Evolutionary conservation across 2,113 vertebrate genomes (phyloP), one percentile per base, ranked within the genome.

Genomic region (Mugil cephalus): DNA sequence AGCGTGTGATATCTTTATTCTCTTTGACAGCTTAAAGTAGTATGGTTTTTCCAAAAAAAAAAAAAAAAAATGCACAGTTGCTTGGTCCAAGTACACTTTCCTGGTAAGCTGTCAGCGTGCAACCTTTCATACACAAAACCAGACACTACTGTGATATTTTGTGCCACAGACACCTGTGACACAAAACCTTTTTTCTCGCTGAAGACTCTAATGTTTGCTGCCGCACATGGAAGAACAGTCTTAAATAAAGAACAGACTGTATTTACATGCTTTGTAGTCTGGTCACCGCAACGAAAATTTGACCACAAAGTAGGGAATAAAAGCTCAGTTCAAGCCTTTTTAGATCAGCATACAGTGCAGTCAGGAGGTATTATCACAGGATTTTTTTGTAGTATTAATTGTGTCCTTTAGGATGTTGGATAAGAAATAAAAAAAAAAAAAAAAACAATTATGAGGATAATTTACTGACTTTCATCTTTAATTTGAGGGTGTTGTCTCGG

Each of bases 91-190:
- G 4, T 50, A 17, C 53, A 58, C 50, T 51, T 82, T 77, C 80
- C 19, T 65, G 53, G 75, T 67, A 69, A 80, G 66, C 42, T 81
- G 79, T 84, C 69, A 82, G 63, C 48, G 48, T 59, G 64, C 80
- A 83, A 77, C 76, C 76, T 85, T 86, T 87, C 34, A 77, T n/a
- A 61, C 66, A 78, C 18, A 60, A 67, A 76, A 67, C 11, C 53
- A 83, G 69, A 66, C 53, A 45, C 18, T 8, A 56, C 71, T 79
- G 69, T 83, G 77, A 79, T 78, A 73, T 74, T n/a, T 77, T 52
- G 78, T 58, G 60, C 56, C 73, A 72, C 53, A 46, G 75, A 82
- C 63, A 88, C n/a, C n/a, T n/a, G n/a, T n/a, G n/a, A n/a, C n/a
- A n/a, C n/a, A 77, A 71, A 53, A 71, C 19, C 35, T 46, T 45